Base-by-base conservation (phyloP, 1,140 invertebrate genomes). In the Stegodyphus mimosarum region DNA sequence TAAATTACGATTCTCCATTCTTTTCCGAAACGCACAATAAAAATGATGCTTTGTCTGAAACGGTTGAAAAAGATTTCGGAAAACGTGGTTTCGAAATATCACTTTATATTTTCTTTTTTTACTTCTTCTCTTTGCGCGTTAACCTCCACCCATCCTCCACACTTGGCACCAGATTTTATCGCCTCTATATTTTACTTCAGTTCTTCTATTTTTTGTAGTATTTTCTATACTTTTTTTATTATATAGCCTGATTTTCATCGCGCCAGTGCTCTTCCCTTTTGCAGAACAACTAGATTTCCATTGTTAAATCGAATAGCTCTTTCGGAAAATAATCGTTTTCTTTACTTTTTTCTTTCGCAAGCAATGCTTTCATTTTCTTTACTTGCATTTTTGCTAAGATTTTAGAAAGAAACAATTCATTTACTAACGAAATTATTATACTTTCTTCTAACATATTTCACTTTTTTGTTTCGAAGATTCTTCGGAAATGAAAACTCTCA, bases 241-340 rank as follows among this genome's bases (percentile, higher is more conserved):
- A 71, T 10, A 71, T 71, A 9, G 70, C 33, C 9, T n/a, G 48
- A 71, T 71, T 71, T 71, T 49, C 49, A 49, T n/a, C 70, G 33
- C 50, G 33, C 33, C 66, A 67, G 33, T 49, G 70, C 70, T 33
- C 18, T 50, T 10, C 70, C 7, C 17, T 53, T 77, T 67, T 77
- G 11, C 15, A 17, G 75, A 77, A 67, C 63, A 67, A 77, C 75
- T 77, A 60, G 10, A 77, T 77, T 77, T 33, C 63, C 63, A 77
- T 77, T 77, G 75, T 77, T 77, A 77, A 77, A 77, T 77, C 75
- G 63, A 77, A 77, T 63, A 60, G 63, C 67, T 77, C 75, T 63
- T 51, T 77, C 15, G 75, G 63, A 77, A 77, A 67, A 33, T 33
- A 33, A 33, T 33, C 33, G 33, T 33, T 33, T 33, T 33, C 33